Evolutionary conservation across 2,888 invertebrate genomes (phyloP).

Genomic region (Philhelius pedissequus): DNA sequence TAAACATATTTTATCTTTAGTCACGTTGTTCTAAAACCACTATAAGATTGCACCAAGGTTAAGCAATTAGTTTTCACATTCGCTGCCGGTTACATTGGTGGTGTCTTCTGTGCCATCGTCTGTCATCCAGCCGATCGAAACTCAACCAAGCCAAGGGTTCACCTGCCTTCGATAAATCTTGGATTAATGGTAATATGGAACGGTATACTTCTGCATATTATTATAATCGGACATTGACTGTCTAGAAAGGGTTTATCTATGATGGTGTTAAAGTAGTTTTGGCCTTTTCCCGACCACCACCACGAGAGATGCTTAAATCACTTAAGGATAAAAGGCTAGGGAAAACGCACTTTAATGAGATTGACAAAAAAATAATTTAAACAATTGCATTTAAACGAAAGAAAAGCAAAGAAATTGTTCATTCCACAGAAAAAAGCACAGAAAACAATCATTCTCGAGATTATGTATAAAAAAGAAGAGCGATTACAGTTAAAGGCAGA

Average conservation of each 20-base stretch:
- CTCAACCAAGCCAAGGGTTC: constrained; percentile 88
- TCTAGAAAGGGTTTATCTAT: constrained; percentile 95
- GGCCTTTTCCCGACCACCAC: constrained; percentile 91
- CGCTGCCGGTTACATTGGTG: constrained; percentile 93
- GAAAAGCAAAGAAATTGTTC: constrained; percentile 20
- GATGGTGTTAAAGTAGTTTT: constrained; percentile 91
- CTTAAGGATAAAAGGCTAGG: constrained; percentile 80
- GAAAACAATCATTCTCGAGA: constrained; percentile 23
- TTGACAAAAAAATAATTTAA: neutral
- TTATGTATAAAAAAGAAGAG: no score
- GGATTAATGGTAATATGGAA: constrained; percentile 87
- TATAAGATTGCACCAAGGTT: constrained; percentile 86
- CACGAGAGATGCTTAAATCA: constrained; percentile 94
- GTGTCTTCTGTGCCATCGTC: constrained; percentile 95
- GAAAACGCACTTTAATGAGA: constrained; percentile 35
- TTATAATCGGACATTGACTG: constrained; percentile 97
- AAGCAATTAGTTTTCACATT: constrained; percentile 93
- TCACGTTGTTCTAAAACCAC: constrained; percentile 89
- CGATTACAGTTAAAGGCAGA: no score
- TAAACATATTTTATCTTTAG: constrained; percentile 59
- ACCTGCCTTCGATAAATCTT: constrained; percentile 74
- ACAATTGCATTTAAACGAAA: constrained; percentile 42
- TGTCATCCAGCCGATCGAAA: constrained; percentile 95
- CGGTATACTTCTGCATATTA: constrained; percentile 90
- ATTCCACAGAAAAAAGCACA: no score